Base-by-base conservation (phyloP, 2,888 invertebrate genomes). In the Ormyrus rosae region DNA sequence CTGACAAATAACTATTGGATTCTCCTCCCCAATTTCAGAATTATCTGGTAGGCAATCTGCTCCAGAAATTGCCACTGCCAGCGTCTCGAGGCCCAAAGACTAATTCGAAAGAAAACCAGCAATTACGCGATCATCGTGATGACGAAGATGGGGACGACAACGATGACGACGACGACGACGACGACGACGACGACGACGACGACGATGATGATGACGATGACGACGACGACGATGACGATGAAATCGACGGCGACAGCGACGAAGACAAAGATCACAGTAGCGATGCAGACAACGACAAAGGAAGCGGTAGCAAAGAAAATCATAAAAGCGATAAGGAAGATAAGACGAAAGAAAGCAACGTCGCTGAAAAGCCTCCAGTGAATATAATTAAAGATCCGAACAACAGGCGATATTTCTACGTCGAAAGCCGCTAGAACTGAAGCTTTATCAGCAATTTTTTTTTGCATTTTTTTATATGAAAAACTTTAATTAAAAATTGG, bases 371-470 rank as follows among this genome's bases (percentile, higher is more conserved):
- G 51, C 6, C 73, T 19, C 13, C 55, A 11, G 13, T 53, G 48
- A 80, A 81, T 65, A 82, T 84, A n/a, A 80, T 83, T 53, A 85
- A 86, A 63, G 78, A 87, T 83, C 85, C 86, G 2, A 81, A 82
- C 51, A 63, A 71, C 34, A 86, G 85, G 63, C 71, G 84, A 11
- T 87, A 86, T 67, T 86, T 85, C 80, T 87, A 86, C 75, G 78
- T 86, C 48, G 85, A 87, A n/a, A 50, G 73, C 74, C 70, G 70
- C 53, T 71, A 51, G 34, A 72, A 76, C 64, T 56, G 6, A 64
- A 79, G 74, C 72, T 65, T 69, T 5, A 7, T 68, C 64, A 56
- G 13, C 61, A 70, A 34, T 34, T 34, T 72, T 10, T 56, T 53
- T 55, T 55, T 68, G 45, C 56, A 69, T 56, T 45, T 73, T 73